phyloP scores from a whole-genome alignment of 2,888 invertebrate species.

The Drosophila paramelanica region DNA sequence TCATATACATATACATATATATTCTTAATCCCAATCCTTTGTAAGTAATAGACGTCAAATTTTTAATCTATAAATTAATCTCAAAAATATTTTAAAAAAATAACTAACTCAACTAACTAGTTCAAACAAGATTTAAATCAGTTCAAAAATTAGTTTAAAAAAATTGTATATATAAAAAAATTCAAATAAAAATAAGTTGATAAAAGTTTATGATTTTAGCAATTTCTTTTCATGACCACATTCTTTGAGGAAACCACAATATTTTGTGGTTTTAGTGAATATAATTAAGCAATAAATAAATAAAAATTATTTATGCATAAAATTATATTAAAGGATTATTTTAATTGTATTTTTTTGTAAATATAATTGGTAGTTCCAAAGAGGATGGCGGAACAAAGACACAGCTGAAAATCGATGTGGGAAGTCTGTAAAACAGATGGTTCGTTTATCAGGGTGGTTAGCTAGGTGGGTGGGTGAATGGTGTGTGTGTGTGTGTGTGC shows the following conservation, averaged over 20 bases:
- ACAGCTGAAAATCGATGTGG: constrained; percentile 55
- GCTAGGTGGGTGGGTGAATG: constrained; percentile 17
- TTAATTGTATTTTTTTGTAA: not conserved
- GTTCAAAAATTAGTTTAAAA: no score
- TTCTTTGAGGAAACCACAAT: not conserved
- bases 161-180: no score
- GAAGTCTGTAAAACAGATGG: constrained; percentile 54
- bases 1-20: not conserved
- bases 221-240: not conserved
- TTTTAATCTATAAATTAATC: no score
- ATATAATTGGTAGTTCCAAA: not conserved
- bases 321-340: not conserved
- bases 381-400: constrained; percentile 7
- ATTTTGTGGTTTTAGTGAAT: not conserved
- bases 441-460: constrained; percentile 35
- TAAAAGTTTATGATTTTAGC: not conserved
- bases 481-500: constrained; percentile 1
- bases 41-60: no score
- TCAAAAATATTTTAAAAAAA: no score
- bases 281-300: not conserved
- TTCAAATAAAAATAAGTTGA: no score
- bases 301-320: no score
- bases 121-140: no score
- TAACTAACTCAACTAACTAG: no score
- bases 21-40: no score